Percentiles rank a stretch among this genome's conserved stretches.
These are phyloP conservation scores for Electrona antarctica DNA, from an alignment of 2,113 vertebrate genomes.

Conservation along the genomic window DNA sequence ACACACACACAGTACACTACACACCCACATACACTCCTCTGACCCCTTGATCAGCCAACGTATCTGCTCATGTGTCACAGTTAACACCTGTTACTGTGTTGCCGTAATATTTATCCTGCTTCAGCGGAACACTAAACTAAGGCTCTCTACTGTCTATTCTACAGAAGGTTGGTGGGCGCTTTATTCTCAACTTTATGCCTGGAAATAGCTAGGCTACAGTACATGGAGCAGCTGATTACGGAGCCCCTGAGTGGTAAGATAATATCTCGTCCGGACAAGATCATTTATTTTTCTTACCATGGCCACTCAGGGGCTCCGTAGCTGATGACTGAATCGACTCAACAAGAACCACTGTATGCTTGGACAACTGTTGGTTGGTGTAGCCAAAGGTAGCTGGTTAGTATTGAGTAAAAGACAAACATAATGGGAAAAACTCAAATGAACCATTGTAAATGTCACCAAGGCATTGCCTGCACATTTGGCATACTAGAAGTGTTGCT, in stretches of 20 bases:
- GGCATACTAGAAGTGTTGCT: no score
- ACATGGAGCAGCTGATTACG: constrained; percentile 33
- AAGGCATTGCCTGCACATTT: no score
- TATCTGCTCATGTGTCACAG: constrained; percentile 51
- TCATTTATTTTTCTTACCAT: no score
- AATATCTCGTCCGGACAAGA: no score
- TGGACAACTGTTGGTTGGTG: constrained; percentile 27
- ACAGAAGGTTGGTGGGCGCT: constrained; percentile 78
- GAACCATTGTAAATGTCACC: no score
- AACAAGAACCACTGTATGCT: constrained; percentile 41
- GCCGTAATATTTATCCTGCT: constrained; percentile 52
- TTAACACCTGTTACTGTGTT: constrained; percentile 60
- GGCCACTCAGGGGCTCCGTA: no score
- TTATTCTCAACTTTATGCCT: constrained; percentile 50
- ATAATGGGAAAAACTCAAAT: no score
- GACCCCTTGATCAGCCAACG: constrained; percentile 57
- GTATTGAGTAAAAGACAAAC: no score
- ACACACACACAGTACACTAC: background rate
- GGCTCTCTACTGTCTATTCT: constrained; percentile 59
- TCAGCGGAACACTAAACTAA: constrained; percentile 43
- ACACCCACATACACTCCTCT: constrained; percentile 21
- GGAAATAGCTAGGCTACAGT: constrained; percentile 22
- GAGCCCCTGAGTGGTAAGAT: background rate
- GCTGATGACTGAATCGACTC: no score
- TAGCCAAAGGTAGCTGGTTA: constrained; percentile 12